Evolutionary conservation across 2,797 vertebrate genomes (phyloP).

Genomic region (Anguilla pacifica): DNA sequence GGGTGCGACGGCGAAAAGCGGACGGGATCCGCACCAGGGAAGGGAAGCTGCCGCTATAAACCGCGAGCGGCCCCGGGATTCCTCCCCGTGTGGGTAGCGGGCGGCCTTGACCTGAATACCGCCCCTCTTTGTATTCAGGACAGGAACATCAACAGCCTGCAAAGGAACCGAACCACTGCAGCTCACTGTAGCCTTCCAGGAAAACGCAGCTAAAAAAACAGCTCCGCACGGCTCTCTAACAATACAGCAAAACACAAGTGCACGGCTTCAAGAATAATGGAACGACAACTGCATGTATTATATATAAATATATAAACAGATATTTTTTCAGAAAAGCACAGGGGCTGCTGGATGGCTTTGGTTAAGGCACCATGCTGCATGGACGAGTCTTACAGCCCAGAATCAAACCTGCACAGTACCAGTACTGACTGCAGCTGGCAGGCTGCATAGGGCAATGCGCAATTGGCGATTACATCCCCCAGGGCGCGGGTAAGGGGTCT

Average conservation of each 20-base stretch:
- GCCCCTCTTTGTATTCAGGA: not conserved
- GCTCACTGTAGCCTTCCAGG: not conserved
- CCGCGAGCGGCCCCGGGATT: constrained; percentile 21
- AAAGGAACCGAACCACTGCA: not conserved
- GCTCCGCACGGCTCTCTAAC: not conserved
- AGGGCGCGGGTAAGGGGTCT: no score
- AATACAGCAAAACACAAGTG: not conserved
- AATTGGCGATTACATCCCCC: no score
- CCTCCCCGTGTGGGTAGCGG: constrained; percentile 26
- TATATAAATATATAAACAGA: constrained; percentile 29
- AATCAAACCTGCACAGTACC: no score
- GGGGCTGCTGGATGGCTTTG: no score
- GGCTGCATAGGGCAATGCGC: no score
- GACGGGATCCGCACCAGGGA: not conserved
- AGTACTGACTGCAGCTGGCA: no score
- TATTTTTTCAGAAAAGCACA: not conserved
- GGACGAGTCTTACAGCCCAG: no score
- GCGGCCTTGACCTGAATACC: constrained; percentile 43
- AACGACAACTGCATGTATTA: constrained; percentile 32
- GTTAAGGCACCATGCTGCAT: no score
- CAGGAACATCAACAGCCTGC: not conserved
- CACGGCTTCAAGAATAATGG: not conserved
- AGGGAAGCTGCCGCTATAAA: not conserved
- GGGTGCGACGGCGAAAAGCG: no score
- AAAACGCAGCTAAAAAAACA: not conserved